Conservation (phyloP, 2,797 vertebrate genomes). For the Bradypodion pumilum region DNA sequence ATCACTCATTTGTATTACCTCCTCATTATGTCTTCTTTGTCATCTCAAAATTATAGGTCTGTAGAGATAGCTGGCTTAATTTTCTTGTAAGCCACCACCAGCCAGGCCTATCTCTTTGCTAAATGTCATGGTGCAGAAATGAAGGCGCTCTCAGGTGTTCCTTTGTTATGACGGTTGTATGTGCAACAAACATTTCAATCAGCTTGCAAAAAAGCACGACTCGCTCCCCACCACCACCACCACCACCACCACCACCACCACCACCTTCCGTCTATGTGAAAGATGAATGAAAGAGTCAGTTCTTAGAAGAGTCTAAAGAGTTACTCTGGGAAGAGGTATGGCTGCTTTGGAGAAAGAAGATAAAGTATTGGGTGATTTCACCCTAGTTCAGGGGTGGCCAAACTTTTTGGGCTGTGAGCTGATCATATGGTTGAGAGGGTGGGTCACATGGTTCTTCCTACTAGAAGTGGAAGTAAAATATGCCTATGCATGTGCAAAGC, state of each 20-base stretch:
- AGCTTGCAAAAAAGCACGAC: slow-evolving; percentile 5
- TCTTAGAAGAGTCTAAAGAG: neutral
- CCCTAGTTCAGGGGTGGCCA: no score
- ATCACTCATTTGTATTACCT: slow-evolving; percentile 41
- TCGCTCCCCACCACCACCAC: neutral
- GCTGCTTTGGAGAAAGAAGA: neutral
- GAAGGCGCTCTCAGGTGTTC: slow-evolving; percentile 16
- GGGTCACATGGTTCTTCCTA: no score
- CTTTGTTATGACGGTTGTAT: neutral
- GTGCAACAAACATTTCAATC: slow-evolving; percentile 45
- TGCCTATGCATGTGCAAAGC: no score
- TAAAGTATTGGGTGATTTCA: no score
- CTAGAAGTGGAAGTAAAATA: no score
- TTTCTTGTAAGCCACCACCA: slow-evolving; percentile 9
- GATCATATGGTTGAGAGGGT: no score
- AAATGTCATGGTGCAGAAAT: slow-evolving; percentile 40
- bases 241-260: no score
- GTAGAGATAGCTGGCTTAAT: slow-evolving; percentile 41
- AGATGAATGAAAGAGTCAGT: neutral
- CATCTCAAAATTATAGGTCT: slow-evolving; percentile 49
- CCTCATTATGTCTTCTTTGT: slow-evolving; percentile 38
- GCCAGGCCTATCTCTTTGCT: slow-evolving; percentile 22
- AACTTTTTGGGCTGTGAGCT: no score
- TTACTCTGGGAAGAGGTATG: no score
- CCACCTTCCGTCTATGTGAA: neutral